Evolutionary conservation across 2,888 invertebrate genomes (phyloP), one percentile per base, ranked within the genome.

Genomic region (Catocala fraxini): DNA sequence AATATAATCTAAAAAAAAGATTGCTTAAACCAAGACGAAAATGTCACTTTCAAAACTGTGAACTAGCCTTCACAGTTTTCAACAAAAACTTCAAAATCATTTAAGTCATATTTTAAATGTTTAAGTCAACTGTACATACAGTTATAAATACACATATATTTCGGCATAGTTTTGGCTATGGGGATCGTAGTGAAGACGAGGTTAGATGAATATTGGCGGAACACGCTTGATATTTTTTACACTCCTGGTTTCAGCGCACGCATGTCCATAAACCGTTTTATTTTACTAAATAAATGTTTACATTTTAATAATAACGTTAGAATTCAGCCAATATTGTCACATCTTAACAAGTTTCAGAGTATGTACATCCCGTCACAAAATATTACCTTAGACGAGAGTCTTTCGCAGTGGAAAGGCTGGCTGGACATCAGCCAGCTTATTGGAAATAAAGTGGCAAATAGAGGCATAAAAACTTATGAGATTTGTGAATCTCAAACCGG

Each of bases 401-500:
- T 77, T 34, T 47, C 65, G 7, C 52, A 48, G 59, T 77, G 71
- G 75, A 74, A 70, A 41, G 64, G 56, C 49, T 75, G 64, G 56
- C 49, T 75, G 10, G 53, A 65, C 33, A 66, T 68, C 12, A 62
- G 61, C 45, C 73, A 75, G 34, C 51, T 64, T 11, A 71, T 73
- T 11, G 39, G 59, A 7, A 71, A 64, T 34, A 72, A 74, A 56
- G 53, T 60, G 2, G 68, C 71, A 0, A n/a, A 47, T 10, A 48
- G 25, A 9, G 70, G 68, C 0, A 66, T 73, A 0, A 75, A 75
- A 49, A 70, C 69, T 0, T 75, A 76, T 11, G 75, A 75, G 34
- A 46, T 79, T 2, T 75, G 70, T 68, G 77, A 78, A 58, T 69
- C 70, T 45, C 65, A 63, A 49, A 70, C 72, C 13, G 75, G 75